Base-by-base conservation (phyloP, 1,140 invertebrate species). In the Drosophila elegans region DNA sequence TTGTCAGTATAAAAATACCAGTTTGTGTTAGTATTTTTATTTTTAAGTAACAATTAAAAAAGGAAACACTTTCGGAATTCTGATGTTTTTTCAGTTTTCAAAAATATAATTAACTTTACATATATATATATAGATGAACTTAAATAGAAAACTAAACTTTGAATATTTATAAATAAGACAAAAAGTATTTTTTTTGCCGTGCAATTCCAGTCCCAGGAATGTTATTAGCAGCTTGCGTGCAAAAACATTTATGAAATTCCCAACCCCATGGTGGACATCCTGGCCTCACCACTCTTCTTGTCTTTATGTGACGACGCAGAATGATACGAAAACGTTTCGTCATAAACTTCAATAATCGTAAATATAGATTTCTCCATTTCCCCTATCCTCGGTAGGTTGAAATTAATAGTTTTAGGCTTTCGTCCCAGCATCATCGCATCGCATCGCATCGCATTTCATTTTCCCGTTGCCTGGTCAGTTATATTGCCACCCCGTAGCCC, bases 321-420 rank as follows among this genome's bases (percentile, higher is more conserved):
- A 91, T 78, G 90, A 91, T 91, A 91, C 90, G 86, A 91, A 91
- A 91, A 91, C 88, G 90, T 91, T 91, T 91, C 90, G 90, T 91
- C 90, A 91, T 91, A 91, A 91, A 91, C 90, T 91, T 91, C 90
- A 91, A 91, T 91, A 91, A 91, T 91, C 90, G 90, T 91, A 91
- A 91, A 91, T 91, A 91, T 91, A 91, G 90, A 91, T 91, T 91
- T 91, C 84, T 89, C 85, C 49, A 55, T 34, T 52, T 36, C 39
- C 59, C 51, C 39, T 7, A 44, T 68, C 36, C 67, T 39, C 68
- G 53, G 53, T 71, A 60, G 54, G 84, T 89, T 84, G 80, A 89
- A 90, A 90, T 89, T 89, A 90, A 89, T 89, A 89, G 84, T 89
- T 89, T 89, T 89, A 89, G 80, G 83, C 83, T 89, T 86, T 86